Percentiles rank a stretch among this genome's conserved stretches.
Conservation (phyloP, 2,797 vertebrate genomes). For the Chaenodraco wilsoni region DNA sequence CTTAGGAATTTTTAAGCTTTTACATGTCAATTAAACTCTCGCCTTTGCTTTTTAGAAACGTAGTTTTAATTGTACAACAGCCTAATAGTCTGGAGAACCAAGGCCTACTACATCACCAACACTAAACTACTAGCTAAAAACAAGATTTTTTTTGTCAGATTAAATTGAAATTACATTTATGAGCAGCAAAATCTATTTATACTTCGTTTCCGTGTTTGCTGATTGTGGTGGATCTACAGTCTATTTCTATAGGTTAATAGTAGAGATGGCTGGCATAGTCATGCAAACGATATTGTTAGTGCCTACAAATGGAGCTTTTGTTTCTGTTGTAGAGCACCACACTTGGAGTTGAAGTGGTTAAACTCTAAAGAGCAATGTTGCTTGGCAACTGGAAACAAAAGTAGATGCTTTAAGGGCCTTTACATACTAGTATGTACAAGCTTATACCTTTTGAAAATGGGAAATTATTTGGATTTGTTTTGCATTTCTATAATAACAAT, state of each 20-base stretch:
- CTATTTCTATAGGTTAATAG: neutral
- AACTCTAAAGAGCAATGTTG: neutral
- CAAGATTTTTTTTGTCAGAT: neutral
- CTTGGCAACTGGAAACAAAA: conserved; percentile 8
- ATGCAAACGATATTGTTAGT: neutral
- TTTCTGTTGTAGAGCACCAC: neutral
- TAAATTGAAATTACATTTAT: neutral
- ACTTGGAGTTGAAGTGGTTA: conserved; percentile 4
- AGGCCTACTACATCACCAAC: neutral
- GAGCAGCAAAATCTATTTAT: neutral
- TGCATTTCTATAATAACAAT: neutral
- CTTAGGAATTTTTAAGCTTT: too few relatives aligned
- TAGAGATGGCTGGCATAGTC: neutral
- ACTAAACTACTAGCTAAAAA: neutral
- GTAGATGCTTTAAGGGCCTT: neutral
- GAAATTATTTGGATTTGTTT: neutral
- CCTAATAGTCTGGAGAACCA: too few relatives aligned
- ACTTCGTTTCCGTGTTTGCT: neutral
- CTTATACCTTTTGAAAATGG: conserved; percentile 2
- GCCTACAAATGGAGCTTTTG: neutral
- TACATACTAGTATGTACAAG: too few relatives aligned
- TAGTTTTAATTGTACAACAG: too few relatives aligned
- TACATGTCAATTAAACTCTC: too few relatives aligned
- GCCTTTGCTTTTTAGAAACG: too few relatives aligned
- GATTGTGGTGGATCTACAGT: neutral